Conservation (phyloP, 2,113 vertebrate species). For the Protomyctophum bolini region DNA sequence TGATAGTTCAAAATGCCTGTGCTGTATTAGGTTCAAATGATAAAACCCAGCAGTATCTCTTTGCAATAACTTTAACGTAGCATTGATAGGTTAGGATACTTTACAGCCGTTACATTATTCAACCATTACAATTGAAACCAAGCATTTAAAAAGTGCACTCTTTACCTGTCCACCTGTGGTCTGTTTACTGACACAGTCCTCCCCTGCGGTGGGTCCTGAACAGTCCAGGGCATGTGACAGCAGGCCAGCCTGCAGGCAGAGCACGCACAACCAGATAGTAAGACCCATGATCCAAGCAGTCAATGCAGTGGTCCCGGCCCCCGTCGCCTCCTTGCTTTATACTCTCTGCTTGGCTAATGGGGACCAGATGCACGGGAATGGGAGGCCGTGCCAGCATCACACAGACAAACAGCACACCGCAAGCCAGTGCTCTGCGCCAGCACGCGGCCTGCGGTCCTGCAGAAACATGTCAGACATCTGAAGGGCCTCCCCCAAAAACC, state of each 20-base stretch:
- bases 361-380: constrained; percentile 76
- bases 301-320: constrained; percentile 66
- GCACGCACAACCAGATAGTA: constrained; percentile 71
- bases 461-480: constrained; percentile 78
- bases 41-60: constrained; percentile 44
- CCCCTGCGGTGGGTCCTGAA: constrained; percentile 53
- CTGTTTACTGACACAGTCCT: constrained; percentile 56
- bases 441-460: constrained; percentile 71
- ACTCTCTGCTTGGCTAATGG: constrained; percentile 77
- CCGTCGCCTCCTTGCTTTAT: constrained; percentile 76
- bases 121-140: constrained; percentile 17
- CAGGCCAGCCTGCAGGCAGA: constrained; percentile 76
- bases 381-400: constrained; percentile 74
- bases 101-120: constrained; percentile 47
- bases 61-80: constrained; percentile 25
- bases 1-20: too few species aligned
- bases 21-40: constrained; percentile 26
- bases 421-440: constrained; percentile 66
- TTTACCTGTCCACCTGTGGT: constrained; percentile 73
- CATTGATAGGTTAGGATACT: constrained; percentile 22
- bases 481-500: constrained; percentile 50
- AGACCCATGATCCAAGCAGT: constrained; percentile 75
- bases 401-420: constrained; percentile 77
- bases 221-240: constrained; percentile 73
- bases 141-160: constrained; percentile 24